These are phyloP conservation scores for Falco columbarius DNA, from an alignment of 2,797 vertebrate genomes.

Conservation along the genomic window DNA sequence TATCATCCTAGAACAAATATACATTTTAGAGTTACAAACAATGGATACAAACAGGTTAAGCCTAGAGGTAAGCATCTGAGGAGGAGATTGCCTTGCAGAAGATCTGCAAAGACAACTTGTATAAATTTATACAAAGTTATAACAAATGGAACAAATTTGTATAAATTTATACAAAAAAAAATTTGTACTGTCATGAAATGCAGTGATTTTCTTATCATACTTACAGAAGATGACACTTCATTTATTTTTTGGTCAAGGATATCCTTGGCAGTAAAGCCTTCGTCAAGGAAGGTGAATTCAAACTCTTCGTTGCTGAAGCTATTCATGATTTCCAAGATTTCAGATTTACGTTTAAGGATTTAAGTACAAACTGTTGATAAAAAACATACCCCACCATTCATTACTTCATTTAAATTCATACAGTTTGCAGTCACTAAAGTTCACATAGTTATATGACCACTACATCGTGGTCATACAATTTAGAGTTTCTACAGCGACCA, in stretches of 20 bases:
- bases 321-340: conserved; percentile 78
- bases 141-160: too few relatives aligned
- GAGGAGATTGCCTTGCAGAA: not conserved
- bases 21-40: not conserved
- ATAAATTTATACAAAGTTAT: too few relatives aligned
- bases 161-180: too few relatives aligned
- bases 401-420: not conserved
- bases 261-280: conserved; percentile 94
- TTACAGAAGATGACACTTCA: conserved; percentile 90
- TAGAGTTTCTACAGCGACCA: not conserved
- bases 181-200: accelerated
- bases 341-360: conserved; percentile 37
- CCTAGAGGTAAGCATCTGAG: not conserved
- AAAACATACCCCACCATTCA: not conserved
- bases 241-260: conserved; percentile 96
- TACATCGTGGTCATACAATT: not conserved
- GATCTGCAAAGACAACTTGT: not conserved
- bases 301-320: conserved; percentile 79
- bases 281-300: conserved; percentile 91
- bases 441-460: not conserved
- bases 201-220: conserved; percentile 33
- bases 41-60: not conserved
- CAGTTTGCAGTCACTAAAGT: not conserved
- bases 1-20: conserved; percentile 85
- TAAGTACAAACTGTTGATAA: conserved; percentile 70